Evolutionary conservation across 2,888 invertebrate genomes (phyloP), one percentile per base, ranked within the genome.

Genomic region (Apodemia mormo): DNA sequence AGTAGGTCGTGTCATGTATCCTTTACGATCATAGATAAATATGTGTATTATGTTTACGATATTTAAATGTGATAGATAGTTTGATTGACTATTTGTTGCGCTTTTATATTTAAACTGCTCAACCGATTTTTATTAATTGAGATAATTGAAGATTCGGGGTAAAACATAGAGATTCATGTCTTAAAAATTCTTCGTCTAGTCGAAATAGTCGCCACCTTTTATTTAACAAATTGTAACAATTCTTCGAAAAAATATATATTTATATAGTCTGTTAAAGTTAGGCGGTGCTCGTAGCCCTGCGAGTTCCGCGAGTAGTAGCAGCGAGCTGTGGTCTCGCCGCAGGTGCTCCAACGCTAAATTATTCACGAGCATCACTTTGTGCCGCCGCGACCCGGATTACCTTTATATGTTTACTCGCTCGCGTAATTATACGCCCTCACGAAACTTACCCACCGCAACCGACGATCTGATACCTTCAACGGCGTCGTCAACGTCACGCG

Each of bases 291-390:
- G 75, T 79, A 87, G 77, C 85, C 86, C 86, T 85, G 77, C 72
- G 68, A 73, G 78, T 14, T 49, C 49, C 49, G 49, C 72, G 68
- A 73, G 37, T 73, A 73, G 37, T 73, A 75, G 75, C 76, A 70
- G 77, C 71, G 73, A 72, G 78, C 79, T 86, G 90, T 83, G 89
- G 90, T 87, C 81, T 80, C 79, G 78, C 82, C 87, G 86, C 91
- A 91, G 91, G 90, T 90, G 90, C 85, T 86, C 80, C 75, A 77
- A 74, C 84, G 85, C 85, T 89, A 88, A 90, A 90, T 90, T 88
- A 90, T 91, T 90, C 91, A 88, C 86, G 88, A 85, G 88, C 87
- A 91, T 91, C 92, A 90, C 91, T 92, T 91, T 91, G 90, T 90
- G 91, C 88, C 89, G 85, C 89, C 90, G 88, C 90, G 88, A 85